A percentile compares a stretch with the other conserved stretches of the same genome.
Conservation (phyloP, 2,797 vertebrate species). For the Diplodus puntazzo region DNA sequence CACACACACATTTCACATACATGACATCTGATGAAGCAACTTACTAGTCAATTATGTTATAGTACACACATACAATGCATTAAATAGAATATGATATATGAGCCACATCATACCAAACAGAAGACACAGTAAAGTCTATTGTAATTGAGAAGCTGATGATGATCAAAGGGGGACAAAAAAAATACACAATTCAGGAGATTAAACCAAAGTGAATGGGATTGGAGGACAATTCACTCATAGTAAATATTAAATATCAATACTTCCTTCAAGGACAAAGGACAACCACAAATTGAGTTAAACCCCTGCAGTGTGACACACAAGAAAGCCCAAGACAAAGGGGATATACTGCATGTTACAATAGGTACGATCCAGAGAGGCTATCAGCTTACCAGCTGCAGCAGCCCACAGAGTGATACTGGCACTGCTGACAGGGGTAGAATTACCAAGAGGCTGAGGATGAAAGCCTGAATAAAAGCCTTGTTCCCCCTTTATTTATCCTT, state of each 20-base stretch:
- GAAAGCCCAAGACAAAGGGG: constrained; percentile 31
- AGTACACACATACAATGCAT: neutral
- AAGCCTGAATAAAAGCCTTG: constrained; percentile 43
- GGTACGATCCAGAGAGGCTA: constrained; percentile 40
- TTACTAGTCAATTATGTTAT: neutral
- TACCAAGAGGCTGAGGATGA: constrained; percentile 55
- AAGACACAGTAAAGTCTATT: neutral
- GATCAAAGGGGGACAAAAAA: neutral
- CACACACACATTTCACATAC: too few relatives aligned
- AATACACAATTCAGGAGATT: neutral
- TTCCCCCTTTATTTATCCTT: constrained; percentile 52
- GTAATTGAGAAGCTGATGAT: neutral
- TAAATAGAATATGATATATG: neutral
- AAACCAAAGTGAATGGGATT: neutral
- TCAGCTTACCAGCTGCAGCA: constrained; percentile 42
- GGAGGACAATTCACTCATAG: neutral
- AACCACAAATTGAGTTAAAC: neutral
- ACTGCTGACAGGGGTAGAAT: constrained; percentile 32
- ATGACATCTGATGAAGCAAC: too few relatives aligned
- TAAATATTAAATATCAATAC: neutral
- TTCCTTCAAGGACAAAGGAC: neutral
- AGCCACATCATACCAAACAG: neutral
- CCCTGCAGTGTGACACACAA: neutral
- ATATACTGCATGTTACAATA: constrained; percentile 33
- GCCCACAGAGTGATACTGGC: constrained; percentile 40